phyloP scores from a whole-genome alignment of 2,888 invertebrate species.

The Podabrus alpinus region DNA sequence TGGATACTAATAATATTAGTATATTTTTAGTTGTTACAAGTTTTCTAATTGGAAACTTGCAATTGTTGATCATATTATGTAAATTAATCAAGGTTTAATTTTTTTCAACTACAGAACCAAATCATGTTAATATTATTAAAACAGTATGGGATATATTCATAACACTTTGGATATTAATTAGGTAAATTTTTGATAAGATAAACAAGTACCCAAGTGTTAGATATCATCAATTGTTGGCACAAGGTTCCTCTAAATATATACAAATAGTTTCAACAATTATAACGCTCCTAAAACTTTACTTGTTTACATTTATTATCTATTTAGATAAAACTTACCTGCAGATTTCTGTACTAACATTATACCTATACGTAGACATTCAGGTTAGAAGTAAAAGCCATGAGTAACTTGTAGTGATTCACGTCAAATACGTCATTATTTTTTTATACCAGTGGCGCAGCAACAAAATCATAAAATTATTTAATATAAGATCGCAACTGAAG shows the following conservation, averaged over 20 bases:
- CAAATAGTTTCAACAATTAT: not conserved
- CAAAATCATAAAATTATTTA: no score
- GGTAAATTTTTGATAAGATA: not conserved
- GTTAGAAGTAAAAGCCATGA: slow-evolving; percentile 12
- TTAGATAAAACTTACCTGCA: slow-evolving; percentile 40
- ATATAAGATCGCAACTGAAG: no score
- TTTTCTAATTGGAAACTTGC: not conserved
- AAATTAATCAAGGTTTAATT: not conserved
- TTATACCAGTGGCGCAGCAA: slow-evolving; percentile 14
- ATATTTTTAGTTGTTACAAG: not conserved
- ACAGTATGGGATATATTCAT: not conserved
- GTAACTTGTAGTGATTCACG: not conserved
- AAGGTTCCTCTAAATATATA: not conserved
- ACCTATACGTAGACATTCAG: slow-evolving; percentile 25
- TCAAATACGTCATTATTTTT: slow-evolving; percentile 2
- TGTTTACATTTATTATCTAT: slow-evolving; percentile 31
- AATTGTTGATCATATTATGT: not conserved
- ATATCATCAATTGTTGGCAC: not conserved
- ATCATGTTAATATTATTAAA: not conserved
- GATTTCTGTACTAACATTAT: slow-evolving; percentile 40
- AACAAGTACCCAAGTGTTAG: not conserved
- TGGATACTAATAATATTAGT: not conserved
- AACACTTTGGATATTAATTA: not conserved
- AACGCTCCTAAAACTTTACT: slow-evolving; percentile 11
- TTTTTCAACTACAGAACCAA: not conserved